A percentile compares a stretch with the other conserved stretches of the same genome.
Conservation (phyloP, 2,888 invertebrate genomes). For the Eupeodes luniger region DNA sequence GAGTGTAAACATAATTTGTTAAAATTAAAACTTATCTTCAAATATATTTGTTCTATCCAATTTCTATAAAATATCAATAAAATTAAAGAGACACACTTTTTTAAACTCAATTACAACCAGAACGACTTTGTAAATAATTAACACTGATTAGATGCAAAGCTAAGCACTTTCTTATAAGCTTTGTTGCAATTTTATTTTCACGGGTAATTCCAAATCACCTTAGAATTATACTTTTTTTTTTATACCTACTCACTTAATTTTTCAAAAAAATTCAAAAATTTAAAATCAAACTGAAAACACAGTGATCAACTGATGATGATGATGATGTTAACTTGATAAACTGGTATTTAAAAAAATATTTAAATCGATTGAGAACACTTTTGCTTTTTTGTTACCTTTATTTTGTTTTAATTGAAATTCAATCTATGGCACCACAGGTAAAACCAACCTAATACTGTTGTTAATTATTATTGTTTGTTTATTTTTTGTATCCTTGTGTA, state of each 20-base stretch:
- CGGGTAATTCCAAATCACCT: background rate
- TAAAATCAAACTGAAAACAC: background rate
- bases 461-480: background rate
- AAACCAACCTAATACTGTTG: background rate
- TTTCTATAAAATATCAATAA: background rate
- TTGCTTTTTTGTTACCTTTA: slow-evolving; percentile 16
- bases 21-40: slow-evolving; percentile 10
- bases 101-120: background rate
- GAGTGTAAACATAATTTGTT: too few relatives aligned
- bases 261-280: background rate
- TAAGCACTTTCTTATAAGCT: slow-evolving; percentile 25
- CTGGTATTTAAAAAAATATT: slow-evolving; percentile 2
- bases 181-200: background rate
- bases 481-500: background rate
- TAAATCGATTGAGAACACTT: background rate
- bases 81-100: background rate
- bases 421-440: slow-evolving; percentile 23
- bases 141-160: background rate
- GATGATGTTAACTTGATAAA: slow-evolving; percentile 4
- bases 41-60: background rate
- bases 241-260: background rate
- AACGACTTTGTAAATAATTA: background rate
- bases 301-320: background rate
- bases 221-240: background rate
- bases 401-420: slow-evolving; percentile 3